Conservation (phyloP, 2,888 invertebrate species). For the Aradus depressus region DNA sequence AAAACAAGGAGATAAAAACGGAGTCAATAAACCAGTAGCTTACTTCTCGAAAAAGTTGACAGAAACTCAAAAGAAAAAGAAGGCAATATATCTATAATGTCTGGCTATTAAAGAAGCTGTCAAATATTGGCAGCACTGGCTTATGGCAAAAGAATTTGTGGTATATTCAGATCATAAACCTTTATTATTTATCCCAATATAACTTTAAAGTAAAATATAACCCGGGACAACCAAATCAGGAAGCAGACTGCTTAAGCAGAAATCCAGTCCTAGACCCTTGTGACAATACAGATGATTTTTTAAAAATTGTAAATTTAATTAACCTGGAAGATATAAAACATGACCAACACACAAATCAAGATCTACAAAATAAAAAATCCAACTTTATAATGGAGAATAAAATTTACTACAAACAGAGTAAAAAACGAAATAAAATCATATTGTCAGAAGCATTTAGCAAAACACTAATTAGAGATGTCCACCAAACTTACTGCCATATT, state of each 20-base stretch:
- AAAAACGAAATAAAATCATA: too few relatives aligned
- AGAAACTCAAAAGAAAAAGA: constrained; percentile 19
- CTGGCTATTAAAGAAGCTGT: constrained; percentile 23
- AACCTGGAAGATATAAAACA: neutral
- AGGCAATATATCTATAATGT: constrained; percentile 23
- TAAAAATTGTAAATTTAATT: constrained; percentile 8
- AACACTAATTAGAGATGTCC: too few relatives aligned
- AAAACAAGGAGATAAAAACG: constrained; percentile 24
- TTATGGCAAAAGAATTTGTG: constrained; percentile 6
- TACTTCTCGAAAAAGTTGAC: too few relatives aligned
- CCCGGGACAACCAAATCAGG: constrained; percentile 27
- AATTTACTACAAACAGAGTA: neutral
- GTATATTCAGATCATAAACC: constrained; percentile 24
- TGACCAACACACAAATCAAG: neutral
- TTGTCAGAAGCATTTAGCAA: too few relatives aligned
- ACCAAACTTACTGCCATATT: too few relatives aligned
- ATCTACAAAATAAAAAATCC: neutral
- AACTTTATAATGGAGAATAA: neutral
- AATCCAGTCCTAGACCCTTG: too few relatives aligned
- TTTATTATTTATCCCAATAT: constrained; percentile 27
- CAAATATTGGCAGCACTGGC: constrained; percentile 22
- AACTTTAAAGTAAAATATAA: constrained; percentile 27
- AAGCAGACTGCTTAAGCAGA: too few relatives aligned
- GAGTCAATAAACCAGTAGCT: constrained; percentile 15
- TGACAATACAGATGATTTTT: constrained; percentile 2